Percentiles rank a stretch among this genome's conserved stretches.
These are phyloP conservation scores for Pyrocoelia pectoralis DNA, from an alignment of 2,888 invertebrate species.

Conservation along the genomic window DNA sequence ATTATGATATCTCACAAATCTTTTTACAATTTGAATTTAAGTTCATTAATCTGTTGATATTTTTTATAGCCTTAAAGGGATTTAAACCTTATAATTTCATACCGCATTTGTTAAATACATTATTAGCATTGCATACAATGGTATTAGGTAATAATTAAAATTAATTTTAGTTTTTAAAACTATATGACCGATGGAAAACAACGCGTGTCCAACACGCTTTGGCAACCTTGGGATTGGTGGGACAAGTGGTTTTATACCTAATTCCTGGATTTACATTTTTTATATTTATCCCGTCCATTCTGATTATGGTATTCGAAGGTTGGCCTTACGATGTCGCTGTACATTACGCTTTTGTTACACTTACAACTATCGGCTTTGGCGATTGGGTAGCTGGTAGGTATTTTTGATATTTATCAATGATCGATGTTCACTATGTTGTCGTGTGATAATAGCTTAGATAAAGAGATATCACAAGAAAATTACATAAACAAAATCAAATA, in stretches of 20 bases:
- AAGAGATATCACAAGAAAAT: too few relatives aligned
- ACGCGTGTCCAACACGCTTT: constrained; percentile 72
- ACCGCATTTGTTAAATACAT: too few relatives aligned
- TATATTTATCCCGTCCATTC: constrained; percentile 83
- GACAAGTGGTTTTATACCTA: constrained; percentile 84
- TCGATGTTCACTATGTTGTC: too few relatives aligned
- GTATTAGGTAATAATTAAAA: too few relatives aligned
- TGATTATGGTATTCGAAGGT: constrained; percentile 84
- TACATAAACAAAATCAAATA: too few relatives aligned
- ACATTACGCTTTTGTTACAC: constrained; percentile 87
- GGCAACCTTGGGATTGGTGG: constrained; percentile 74
- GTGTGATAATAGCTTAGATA: too few relatives aligned
- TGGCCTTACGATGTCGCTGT: constrained; percentile 87
- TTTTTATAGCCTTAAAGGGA: too few relatives aligned
- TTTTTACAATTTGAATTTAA: too few relatives aligned
- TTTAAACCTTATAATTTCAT: too few relatives aligned
- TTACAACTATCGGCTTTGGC: constrained; percentile 93
- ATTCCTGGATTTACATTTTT: constrained; percentile 89
- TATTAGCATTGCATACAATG: too few relatives aligned
- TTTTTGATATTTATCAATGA: not conserved
- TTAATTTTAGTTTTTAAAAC: constrained; percentile 72
- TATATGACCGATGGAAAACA: constrained; percentile 83
- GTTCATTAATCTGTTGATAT: too few relatives aligned
- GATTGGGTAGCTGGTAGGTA: constrained; percentile 84
- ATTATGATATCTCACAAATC: too few relatives aligned